These are phyloP conservation scores for Artemisiospiza belli DNA, from an alignment of 2,113 vertebrate species.

Conservation along the genomic window DNA sequence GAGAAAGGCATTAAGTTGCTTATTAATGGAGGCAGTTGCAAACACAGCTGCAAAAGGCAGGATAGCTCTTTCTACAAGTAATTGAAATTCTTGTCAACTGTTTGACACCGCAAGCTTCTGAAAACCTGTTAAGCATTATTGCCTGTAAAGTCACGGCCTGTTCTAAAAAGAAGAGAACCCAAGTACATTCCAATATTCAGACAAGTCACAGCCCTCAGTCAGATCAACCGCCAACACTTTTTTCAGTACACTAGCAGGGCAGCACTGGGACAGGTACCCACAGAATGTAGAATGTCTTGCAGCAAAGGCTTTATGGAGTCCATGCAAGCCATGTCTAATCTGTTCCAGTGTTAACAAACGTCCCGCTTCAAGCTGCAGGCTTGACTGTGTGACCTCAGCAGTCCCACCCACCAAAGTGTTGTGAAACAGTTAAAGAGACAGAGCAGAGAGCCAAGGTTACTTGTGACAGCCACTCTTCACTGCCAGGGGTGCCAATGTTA, in stretches of 20 bases:
- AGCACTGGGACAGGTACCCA: not conserved
- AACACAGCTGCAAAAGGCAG: not conserved
- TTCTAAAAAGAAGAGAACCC: not conserved
- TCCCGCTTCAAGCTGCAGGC: not conserved
- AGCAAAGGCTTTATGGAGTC: not conserved
- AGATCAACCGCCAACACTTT: not conserved
- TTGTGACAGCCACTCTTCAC: not conserved
- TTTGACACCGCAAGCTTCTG: not conserved
- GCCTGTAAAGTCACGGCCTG: not conserved
- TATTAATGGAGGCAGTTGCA: not conserved
- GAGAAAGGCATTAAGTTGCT: not conserved
- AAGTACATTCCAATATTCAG: not conserved
- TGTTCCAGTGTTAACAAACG: not conserved
- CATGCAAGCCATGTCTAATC: not conserved
- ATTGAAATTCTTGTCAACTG: not conserved
- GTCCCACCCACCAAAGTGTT: not conserved
- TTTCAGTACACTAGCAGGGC: not conserved
- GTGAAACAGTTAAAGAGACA: not conserved
- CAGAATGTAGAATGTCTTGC: fast-evolving
- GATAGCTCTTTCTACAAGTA: not conserved
- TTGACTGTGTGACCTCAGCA: not conserved
- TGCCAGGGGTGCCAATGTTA: not conserved
- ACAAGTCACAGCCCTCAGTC: not conserved
- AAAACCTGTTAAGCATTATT: not conserved
- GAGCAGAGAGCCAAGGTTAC: not conserved